Evolutionary conservation across 2,888 invertebrate genomes (phyloP).

Genomic region (Thereva unica): DNA sequence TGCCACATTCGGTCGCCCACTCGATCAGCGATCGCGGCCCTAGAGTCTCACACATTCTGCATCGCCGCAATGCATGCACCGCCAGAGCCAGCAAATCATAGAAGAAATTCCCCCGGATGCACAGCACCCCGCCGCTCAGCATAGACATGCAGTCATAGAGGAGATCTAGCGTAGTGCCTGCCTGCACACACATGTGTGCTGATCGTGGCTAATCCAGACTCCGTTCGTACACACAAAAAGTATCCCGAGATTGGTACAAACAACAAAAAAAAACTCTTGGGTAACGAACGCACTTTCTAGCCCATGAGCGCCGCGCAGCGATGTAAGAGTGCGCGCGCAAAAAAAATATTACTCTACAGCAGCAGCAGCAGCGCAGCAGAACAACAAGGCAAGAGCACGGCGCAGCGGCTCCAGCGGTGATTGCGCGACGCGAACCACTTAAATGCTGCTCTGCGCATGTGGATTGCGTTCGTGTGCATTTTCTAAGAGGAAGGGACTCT

Average conservation of each 20-base stretch:
- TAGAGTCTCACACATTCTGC: conserved; percentile 6
- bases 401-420: neutral
- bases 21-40: conserved; percentile 11
- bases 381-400: too few species aligned
- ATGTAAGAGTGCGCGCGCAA: neutral
- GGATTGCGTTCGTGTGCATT: conserved; percentile 32
- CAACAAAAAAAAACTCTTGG: conserved; percentile 14
- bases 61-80: too few species aligned
- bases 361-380: neutral
- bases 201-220: neutral
- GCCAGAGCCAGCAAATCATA: neutral
- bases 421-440: conserved; percentile 41
- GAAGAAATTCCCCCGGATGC: conserved; percentile 2
- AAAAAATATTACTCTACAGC: conserved; percentile 21
- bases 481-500: conserved; percentile 32
- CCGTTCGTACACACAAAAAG: neutral
- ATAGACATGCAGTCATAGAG: neutral
- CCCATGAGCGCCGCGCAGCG: neutral
- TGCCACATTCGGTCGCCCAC: conserved; percentile 29
- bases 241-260: conserved; percentile 8
- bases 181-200: conserved; percentile 9
- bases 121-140: neutral
- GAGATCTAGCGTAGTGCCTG: neutral
- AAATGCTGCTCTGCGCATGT: conserved; percentile 34
- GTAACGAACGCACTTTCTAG: conserved; percentile 14